These are phyloP conservation scores for Trichoplusia ni DNA, from an alignment of 1,140 invertebrate genomes.

Conservation along the genomic window DNA sequence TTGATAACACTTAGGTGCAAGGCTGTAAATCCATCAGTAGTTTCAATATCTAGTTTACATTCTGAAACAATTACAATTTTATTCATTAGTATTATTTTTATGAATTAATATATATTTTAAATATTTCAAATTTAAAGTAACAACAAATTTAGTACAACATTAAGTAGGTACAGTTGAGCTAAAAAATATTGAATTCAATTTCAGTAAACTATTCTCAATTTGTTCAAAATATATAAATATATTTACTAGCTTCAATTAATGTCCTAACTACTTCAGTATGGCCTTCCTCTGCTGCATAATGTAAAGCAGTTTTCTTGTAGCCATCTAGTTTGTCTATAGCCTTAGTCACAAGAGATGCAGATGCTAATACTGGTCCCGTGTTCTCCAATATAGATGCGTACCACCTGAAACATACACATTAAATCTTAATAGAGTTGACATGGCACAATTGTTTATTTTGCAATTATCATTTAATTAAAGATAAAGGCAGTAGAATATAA, in stretches of 20 bases:
- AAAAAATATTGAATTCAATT: too few species aligned
- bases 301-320: slow-evolving; percentile 71
- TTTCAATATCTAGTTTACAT: slow-evolving; percentile 67
- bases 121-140: too few species aligned
- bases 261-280: slow-evolving; percentile 59
- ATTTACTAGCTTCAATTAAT: slow-evolving; percentile 65
- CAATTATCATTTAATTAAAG: too few species aligned
- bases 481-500: too few species aligned
- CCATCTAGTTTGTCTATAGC: slow-evolving; percentile 75
- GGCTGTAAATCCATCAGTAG: slow-evolving; percentile 66
- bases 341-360: slow-evolving; percentile 57
- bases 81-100: too few species aligned
- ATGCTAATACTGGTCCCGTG: slow-evolving; percentile 68
- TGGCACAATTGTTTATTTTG: too few species aligned
- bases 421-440: not conserved
- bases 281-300: slow-evolving; percentile 73
- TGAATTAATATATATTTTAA: too few species aligned
- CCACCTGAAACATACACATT: slow-evolving; percentile 55
- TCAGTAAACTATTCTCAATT: too few species aligned
- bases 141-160: too few species aligned
- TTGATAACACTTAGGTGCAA: slow-evolving; percentile 67
- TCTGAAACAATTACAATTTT: slow-evolving; percentile 60
- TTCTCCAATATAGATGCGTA: slow-evolving; percentile 74
- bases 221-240: too few species aligned
- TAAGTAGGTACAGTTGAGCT: too few species aligned